Base-by-base conservation (phyloP, 2,888 invertebrate genomes). In the Clepsis dumicolana region DNA sequence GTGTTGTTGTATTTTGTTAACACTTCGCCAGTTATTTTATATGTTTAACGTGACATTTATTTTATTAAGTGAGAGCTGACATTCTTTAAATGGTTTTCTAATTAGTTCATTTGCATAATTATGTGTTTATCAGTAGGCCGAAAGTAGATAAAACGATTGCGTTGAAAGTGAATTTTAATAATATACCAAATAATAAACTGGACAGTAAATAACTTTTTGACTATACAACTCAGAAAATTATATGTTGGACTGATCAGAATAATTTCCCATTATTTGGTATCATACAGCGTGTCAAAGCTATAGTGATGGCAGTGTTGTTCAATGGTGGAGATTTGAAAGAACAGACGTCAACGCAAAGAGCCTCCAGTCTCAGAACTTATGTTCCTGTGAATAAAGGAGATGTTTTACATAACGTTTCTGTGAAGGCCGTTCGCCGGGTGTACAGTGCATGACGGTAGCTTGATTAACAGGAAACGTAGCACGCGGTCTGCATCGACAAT, bases 401-500 rank as follows among this genome's bases (percentile, higher is more conserved):
- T 7, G 14, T 35, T 35, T 24, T 8, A 48, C 8, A 18, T 57
- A 12, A 27, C 16, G 56, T 21, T 35, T 7, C 21, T 12, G 56
- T 56, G 32, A 54, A 56, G 32, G 54, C 35, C 56, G 56, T 16
- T 5, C 52, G 44, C 54, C 48, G 1, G 35, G 38, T 65, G 29
- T 27, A 53, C 18, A 25, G 38, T 29, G 41, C 41, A 44, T 60
- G 65, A 60, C 66, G 54, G 44, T 66, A 56, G 80, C 80, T 81
- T 86, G 87, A 86, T 87, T 87, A 87, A 84, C 89, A 90, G 91
- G 91, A 91, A 91, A 83, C 83, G 70, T 70, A 73, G 75, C 72
- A 80, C 86, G 85, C 81, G 83, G 77, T 78, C 81, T 80, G 90
- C 88, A 90, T 91, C 84, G 85, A 80, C 82, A 88, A 89, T 84